These are phyloP conservation scores for Maniola jurtina DNA, from an alignment of 1,140 invertebrate genomes.

Conservation along the genomic window DNA sequence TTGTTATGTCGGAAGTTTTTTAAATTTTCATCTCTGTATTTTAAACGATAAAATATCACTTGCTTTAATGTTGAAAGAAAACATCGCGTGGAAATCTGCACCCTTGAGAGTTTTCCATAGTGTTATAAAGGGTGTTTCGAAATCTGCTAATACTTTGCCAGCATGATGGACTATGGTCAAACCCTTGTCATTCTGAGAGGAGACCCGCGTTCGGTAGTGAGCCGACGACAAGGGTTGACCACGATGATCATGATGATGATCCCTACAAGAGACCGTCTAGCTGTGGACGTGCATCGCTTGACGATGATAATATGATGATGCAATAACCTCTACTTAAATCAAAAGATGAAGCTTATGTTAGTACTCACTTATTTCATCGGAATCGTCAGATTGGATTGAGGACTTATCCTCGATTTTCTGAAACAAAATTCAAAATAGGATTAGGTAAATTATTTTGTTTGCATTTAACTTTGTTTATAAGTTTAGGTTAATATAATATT, in stretches of 20 bases:
- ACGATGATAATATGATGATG: not conserved
- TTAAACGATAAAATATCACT: too few relatives aligned
- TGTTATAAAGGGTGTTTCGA: too few relatives aligned
- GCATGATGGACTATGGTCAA: too few relatives aligned
- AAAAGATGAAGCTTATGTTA: not conserved
- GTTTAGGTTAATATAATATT: too few relatives aligned
- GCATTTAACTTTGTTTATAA: not conserved
- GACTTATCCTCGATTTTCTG: conserved; percentile 58
- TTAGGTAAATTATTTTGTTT: not conserved
- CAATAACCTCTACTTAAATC: not conserved
- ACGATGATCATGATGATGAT: not conserved
- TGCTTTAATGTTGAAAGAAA: too few relatives aligned
- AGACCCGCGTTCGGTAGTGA: too few relatives aligned
- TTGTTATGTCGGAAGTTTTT: too few relatives aligned
- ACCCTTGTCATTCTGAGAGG: too few relatives aligned
- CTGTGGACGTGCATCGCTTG: not conserved
- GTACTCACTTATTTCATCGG: conserved; percentile 47
- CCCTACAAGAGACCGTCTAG: not conserved
- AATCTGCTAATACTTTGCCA: too few relatives aligned
- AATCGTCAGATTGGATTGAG: conserved; percentile 45
- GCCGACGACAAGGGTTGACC: not conserved
- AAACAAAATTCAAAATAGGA: conserved; percentile 37
- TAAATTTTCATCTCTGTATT: too few relatives aligned
- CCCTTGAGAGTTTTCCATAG: too few relatives aligned
- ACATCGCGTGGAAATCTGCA: too few relatives aligned